Evolutionary conservation across 1,140 invertebrate genomes (phyloP).

Genomic region (Euschistus heros): DNA sequence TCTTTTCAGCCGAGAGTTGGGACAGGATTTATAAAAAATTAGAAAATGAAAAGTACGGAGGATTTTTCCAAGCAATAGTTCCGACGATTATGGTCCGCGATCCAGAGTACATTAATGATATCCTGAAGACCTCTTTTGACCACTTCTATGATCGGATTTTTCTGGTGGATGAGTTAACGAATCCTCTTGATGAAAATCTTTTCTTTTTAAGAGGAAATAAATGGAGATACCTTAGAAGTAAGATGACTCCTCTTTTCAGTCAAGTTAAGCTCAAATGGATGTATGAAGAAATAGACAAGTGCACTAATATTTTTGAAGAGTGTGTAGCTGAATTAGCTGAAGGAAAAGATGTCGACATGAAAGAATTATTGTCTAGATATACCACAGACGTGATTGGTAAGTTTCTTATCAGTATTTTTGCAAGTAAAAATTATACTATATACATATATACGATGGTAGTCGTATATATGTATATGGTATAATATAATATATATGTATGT

Average conservation of each 20-base stretch:
- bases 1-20: too few relatives aligned
- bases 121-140: conserved; percentile 45
- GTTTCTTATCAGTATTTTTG: background rate
- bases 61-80: conserved; percentile 28
- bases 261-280: conserved; percentile 45
- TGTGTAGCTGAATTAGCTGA: conserved; percentile 9
- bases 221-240: conserved; percentile 42
- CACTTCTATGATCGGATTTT: conserved; percentile 40
- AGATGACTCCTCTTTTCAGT: conserved; percentile 45
- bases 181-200: conserved; percentile 40
- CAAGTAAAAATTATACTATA: too few relatives aligned
- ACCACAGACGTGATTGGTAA: conserved; percentile 7
- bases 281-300: conserved; percentile 38
- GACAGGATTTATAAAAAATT: background rate
- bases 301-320: conserved; percentile 28
- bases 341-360: background rate
- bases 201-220: conserved; percentile 38
- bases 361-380: conserved; percentile 26
- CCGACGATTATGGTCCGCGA: conserved; percentile 43
- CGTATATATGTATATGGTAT: too few relatives aligned
- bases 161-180: conserved; percentile 37
- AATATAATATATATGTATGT: too few relatives aligned
- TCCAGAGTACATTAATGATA: conserved; percentile 41
- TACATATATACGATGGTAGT: too few relatives aligned
- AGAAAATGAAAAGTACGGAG: conserved; percentile 16